phyloP scores from a whole-genome alignment of 2,888 invertebrate genomes.

The Ophion slaviceki region DNA sequence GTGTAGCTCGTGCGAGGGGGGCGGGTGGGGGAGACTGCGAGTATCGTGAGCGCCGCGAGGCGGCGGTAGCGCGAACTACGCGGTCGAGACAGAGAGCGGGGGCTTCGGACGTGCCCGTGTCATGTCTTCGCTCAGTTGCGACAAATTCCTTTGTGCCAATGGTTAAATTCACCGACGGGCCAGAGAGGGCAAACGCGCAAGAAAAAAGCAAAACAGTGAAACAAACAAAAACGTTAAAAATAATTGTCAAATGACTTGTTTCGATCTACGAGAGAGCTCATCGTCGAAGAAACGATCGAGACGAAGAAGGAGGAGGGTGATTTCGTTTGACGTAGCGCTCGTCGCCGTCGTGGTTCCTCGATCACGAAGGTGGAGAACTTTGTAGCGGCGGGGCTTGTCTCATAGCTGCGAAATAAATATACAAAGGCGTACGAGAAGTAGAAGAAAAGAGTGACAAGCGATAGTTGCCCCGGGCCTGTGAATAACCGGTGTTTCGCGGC shows the following conservation, averaged over 20 bases:
- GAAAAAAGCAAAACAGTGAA: conserved; percentile 4
- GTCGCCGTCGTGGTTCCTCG: conserved; percentile 46
- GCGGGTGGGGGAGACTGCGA: neutral
- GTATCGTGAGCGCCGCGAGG: conserved; percentile 39
- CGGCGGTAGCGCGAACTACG: conserved; percentile 60
- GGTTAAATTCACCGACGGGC: conserved; percentile 44
- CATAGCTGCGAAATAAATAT: conserved; percentile 41
- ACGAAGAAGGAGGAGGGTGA: conserved; percentile 35
- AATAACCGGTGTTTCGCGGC: neutral
- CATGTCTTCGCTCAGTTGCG: conserved; percentile 69
- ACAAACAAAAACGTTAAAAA: conserved; percentile 19
- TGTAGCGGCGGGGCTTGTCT: conserved; percentile 44
- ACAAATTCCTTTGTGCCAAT: conserved; percentile 67
- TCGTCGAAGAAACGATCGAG: conserved; percentile 42
- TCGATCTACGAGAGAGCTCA: conserved; percentile 25
- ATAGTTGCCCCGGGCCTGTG: neutral
- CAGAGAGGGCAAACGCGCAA: neutral
- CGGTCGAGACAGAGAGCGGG: conserved; percentile 45
- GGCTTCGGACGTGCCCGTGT: conserved; percentile 61
- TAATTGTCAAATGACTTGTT: conserved; percentile 45
- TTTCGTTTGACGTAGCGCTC: conserved; percentile 32
- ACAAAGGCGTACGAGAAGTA: neutral
- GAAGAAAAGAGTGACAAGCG: neutral
- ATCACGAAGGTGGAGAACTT: conserved; percentile 62
- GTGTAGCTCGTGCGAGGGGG: conserved; percentile 33